Evolutionary conservation across 2,113 vertebrate species (phyloP), one percentile per base, ranked within the genome.

Genomic region (Rhinolophus ferrumequinum): DNA sequence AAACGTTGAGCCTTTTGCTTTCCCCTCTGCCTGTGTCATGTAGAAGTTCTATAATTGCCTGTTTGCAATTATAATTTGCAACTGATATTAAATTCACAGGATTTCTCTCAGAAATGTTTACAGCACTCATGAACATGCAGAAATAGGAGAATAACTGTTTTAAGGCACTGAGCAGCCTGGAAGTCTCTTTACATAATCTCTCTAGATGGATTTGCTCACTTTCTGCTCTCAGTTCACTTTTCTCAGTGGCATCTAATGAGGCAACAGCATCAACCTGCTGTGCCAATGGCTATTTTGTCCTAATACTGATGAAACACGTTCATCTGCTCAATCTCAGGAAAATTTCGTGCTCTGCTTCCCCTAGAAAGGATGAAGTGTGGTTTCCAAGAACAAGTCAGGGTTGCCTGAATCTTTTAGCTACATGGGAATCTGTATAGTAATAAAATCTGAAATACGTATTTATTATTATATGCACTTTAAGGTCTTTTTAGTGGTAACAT

Each of bases 151-250:
- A 35, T 35, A n/a, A 76, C 5, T 75, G 35, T 30, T 87, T 44
- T 24, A 54, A 87, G 56, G 12, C 28, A 19, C 60, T 44, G 28
- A 85, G 66, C 30, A 41, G 5, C 11, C 21, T 41, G 13, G 38
- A 52, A 75, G 22, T 58, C 47, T 75, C 52, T 93, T 95, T 95
- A 69, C 44, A 66, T 87, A 87, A 93, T 28, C 60, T 24, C 41
- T 33, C 2, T 21, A 28, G 14, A 6, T n/a, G 41, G 24, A 26
- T 24, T 52, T 96, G 56, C 41, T 64, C 88, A 56, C 66, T 96
- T n/a, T 96, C 58, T 92, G 75, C 24, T 81, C 33, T 93, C 26
- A 54, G 93, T 93, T 97, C 67, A 79, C 87, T 95, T 95, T 79
- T 93, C 90, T 83, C 82, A 30, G 90, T 30, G 66, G 62, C 30